phyloP scores from a whole-genome alignment of 1,140 invertebrate species.

The Hyles euphorbiae region DNA sequence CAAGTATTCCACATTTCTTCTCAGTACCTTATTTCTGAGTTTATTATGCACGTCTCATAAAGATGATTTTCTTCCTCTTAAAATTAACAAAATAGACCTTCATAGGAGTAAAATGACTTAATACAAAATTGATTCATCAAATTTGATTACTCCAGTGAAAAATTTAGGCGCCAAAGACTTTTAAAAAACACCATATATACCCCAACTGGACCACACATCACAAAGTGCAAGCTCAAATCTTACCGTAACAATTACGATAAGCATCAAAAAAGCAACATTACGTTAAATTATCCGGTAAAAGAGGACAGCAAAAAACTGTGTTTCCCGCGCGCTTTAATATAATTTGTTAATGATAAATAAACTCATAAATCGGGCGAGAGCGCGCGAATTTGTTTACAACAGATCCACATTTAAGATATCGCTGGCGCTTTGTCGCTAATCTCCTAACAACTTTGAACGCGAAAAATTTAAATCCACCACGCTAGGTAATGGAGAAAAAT shows the following conservation, averaged over 20 bases:
- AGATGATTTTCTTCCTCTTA: too few species aligned
- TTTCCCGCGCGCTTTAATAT: constrained; percentile 56
- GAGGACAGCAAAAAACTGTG: constrained; percentile 47
- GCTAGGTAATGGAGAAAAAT: constrained; percentile 63
- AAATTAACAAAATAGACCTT: too few species aligned
- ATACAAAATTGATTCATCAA: too few species aligned
- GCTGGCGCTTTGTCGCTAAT: constrained; percentile 67
- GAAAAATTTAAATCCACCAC: constrained; percentile 65
- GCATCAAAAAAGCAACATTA: constrained; percentile 37
- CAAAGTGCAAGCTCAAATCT: constrained; percentile 5
- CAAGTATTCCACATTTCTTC: too few species aligned
- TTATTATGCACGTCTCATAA: too few species aligned
- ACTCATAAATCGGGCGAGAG: constrained; percentile 70
- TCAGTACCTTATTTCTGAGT: too few species aligned
- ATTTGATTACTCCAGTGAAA: too few species aligned
- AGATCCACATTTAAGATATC: constrained; percentile 74
- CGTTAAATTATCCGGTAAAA: constrained; percentile 31
- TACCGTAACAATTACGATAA: constrained; percentile 36
- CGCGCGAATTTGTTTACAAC: constrained; percentile 71
- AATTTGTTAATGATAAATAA: constrained; percentile 77
- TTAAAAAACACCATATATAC: too few species aligned
- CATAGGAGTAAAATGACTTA: too few species aligned
- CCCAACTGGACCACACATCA: too few species aligned
- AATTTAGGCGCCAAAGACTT: too few species aligned
- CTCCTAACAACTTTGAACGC: constrained; percentile 66